Base-by-base conservation (phyloP, 2,113 vertebrate species). In the Sturnus vulgaris region DNA sequence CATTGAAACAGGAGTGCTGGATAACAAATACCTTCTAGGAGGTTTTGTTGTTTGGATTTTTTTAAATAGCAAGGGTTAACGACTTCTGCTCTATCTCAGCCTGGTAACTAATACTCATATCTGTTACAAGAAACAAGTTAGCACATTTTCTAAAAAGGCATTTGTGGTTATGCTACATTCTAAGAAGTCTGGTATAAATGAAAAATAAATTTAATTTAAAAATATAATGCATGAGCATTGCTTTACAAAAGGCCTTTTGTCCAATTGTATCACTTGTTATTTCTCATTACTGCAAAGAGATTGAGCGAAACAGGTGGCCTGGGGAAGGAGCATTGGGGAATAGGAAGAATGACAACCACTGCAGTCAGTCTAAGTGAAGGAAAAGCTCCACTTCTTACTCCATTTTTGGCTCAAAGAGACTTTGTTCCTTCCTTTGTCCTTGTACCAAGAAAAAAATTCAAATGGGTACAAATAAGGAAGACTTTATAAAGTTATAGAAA, bases 191-290 rank as follows among this genome's bases (percentile, higher is more conserved):
- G 33, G 15, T 85, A 79, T 55, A 82, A 82, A 82, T 63, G 61
- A 73, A 88, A 90, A 93, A 92, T 93, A 88, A 93, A 92, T 79
- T 49, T 39, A 79, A 86, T 57, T 3, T 15, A 57, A 76, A 85
- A 73, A 30, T 61, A 56, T 39, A 80, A 77, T 31, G 55, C 28
- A 91, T 76, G 84, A 91, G 22, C 69, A 57, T 39, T 66, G 47
- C 30, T 94, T 95, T 91, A 77, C 42, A 65, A 83, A 86, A 93
- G 47, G 30, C 30, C 10, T 56, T 84, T 88, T 90, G 59, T 69
- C 63, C 42, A n/a, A 39, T 88, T 88, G 72, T 30, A 57, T 88
- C 49, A 46, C 44, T 55, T 88, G 27, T 15, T 47, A 73, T 70
- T 90, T 59, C 50, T 59, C 31, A 30, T 52, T 55, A 55, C 30